Conservation (phyloP, 2,113 vertebrate genomes). For the Mirza zaza region DNA sequence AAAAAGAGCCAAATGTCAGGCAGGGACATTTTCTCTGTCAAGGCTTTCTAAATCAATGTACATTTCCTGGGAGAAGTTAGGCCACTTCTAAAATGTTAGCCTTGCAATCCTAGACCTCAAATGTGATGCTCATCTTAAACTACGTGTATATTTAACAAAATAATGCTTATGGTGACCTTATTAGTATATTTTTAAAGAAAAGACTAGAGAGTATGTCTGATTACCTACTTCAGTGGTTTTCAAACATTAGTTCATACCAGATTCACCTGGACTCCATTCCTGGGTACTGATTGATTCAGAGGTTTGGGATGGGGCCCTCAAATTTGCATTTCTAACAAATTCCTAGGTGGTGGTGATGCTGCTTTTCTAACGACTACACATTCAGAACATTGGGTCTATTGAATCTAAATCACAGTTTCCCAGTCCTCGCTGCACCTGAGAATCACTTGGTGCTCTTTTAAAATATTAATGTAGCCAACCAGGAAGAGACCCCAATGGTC, state of each 20-base stretch:
- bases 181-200: not conserved
- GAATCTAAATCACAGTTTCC: not conserved
- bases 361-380: not conserved
- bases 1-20: not conserved
- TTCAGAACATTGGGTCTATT: not conserved
- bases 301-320: fast-evolving
- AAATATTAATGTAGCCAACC: not conserved
- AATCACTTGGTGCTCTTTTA: not conserved
- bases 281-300: not conserved
- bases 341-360: not conserved
- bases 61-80: not conserved
- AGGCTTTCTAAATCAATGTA: not conserved
- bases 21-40: not conserved
- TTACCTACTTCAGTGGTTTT: not conserved
- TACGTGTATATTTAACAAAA: not conserved
- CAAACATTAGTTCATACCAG: not conserved
- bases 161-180: not conserved
- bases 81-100: not conserved
- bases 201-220: not conserved
- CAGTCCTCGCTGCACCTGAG: not conserved
- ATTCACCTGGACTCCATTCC: not conserved
- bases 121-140: not conserved
- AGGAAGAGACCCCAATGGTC: not conserved
- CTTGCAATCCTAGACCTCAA: not conserved
- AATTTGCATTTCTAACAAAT: not conserved